A percentile compares a stretch with the other conserved stretches of the same genome.
Evolutionary conservation across 2,888 invertebrate species (phyloP).

Genomic region (Cerceris ruficornis): DNA sequence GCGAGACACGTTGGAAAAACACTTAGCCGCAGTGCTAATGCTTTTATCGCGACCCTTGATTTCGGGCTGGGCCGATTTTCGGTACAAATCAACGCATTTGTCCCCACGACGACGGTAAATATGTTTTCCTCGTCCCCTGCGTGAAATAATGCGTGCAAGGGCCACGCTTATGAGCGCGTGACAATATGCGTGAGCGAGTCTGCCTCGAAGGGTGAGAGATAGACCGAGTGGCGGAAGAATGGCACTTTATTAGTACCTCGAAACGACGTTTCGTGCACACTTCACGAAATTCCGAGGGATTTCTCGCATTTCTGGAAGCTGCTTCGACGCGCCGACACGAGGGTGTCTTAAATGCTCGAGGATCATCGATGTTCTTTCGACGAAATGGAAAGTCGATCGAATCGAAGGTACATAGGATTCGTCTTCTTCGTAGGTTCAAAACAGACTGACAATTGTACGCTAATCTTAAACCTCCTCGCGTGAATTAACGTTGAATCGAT

Average conservation of each 20-base stretch:
- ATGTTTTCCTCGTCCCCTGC: conserved; percentile 70
- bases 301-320: neutral
- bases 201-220: conserved; percentile 54
- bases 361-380: too few relatives aligned
- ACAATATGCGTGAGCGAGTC: conserved; percentile 59
- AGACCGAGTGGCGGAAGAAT: conserved; percentile 64
- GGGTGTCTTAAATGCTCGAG: too few relatives aligned
- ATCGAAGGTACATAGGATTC: too few relatives aligned
- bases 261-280: conserved; percentile 18
- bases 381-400: too few relatives aligned
- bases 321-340: neutral
- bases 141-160: conserved; percentile 67
- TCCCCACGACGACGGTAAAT: conserved; percentile 71
- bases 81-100: conserved; percentile 78
- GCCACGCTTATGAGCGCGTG: conserved; percentile 48
- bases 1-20: conserved; percentile 68
- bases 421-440: too few relatives aligned
- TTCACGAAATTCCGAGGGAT: neutral
- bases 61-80: conserved; percentile 64
- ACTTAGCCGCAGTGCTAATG: conserved; percentile 67
- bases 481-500: neutral
- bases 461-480: neutral
- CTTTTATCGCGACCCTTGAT: conserved; percentile 72
- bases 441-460: too few relatives aligned
- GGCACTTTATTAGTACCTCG: conserved; percentile 61